Evolutionary conservation across 2,797 vertebrate species (phyloP).

Genomic region (Parauchenoglanis ngamensis): DNA sequence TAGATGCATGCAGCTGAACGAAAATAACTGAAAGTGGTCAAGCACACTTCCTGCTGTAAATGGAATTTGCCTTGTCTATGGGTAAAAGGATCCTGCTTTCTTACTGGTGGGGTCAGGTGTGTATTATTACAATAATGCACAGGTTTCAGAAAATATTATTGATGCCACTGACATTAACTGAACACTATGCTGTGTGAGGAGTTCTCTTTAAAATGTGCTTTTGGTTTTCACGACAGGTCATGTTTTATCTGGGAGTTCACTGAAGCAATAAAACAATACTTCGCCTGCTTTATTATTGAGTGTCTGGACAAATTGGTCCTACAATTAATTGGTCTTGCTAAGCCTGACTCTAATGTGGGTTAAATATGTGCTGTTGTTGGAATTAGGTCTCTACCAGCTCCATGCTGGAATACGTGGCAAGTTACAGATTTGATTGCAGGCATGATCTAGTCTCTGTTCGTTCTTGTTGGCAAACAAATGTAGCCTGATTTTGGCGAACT

Average conservation of each 20-base stretch:
- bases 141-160: slow-evolving; percentile 45
- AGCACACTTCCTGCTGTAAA: slow-evolving; percentile 34
- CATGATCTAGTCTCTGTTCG: slow-evolving; percentile 77
- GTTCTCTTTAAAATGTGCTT: slow-evolving; percentile 29
- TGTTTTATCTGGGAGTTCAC: slow-evolving; percentile 26
- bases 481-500: slow-evolving; percentile 60
- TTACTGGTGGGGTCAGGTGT: neutral
- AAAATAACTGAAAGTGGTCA: slow-evolving; percentile 40
- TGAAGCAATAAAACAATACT: slow-evolving; percentile 36
- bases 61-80: slow-evolving; percentile 30
- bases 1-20: slow-evolving; percentile 28
- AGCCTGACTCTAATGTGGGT: neutral
- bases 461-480: slow-evolving; percentile 71
- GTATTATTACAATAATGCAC: slow-evolving; percentile 20
- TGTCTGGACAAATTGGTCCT: neutral
- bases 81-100: slow-evolving; percentile 20
- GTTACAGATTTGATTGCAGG: slow-evolving; percentile 66
- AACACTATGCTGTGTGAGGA: neutral
- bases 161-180: slow-evolving; percentile 22
- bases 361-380: slow-evolving; percentile 68
- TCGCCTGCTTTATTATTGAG: slow-evolving; percentile 25
- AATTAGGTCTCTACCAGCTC: slow-evolving; percentile 62
- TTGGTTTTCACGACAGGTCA: slow-evolving; percentile 18
- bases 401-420: slow-evolving; percentile 54
- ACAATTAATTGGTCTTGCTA: neutral